These are phyloP conservation scores for Peromyscus attwateri DNA, from an alignment of 2,797 vertebrate species.

Conservation along the genomic window DNA sequence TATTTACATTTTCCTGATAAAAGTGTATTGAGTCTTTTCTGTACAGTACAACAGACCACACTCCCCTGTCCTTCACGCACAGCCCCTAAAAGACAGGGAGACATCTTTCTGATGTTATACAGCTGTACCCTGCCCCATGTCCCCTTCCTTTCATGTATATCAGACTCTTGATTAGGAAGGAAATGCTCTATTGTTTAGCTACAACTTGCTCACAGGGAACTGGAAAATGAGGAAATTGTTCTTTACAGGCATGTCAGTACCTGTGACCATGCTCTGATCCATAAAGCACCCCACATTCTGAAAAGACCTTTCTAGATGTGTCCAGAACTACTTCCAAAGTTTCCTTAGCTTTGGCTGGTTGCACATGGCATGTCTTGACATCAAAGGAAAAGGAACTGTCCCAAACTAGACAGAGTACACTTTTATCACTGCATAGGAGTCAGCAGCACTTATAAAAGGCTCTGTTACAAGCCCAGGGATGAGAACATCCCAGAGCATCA, in stretches of 20 bases:
- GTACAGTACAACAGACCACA: not conserved
- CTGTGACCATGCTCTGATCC: not conserved
- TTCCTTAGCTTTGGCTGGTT: not conserved
- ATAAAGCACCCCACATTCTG: not conserved
- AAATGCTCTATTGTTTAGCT: not conserved
- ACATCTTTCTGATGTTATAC: not conserved
- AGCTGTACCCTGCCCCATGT: not conserved
- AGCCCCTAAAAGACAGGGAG: not conserved
- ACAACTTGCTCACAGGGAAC: not conserved
- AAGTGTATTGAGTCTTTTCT: not conserved
- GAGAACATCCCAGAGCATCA: not conserved
- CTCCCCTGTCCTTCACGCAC: not conserved
- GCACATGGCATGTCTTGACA: not conserved
- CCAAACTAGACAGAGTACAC: not conserved
- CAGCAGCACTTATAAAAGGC: not conserved
- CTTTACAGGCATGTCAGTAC: not conserved
- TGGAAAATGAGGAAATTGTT: not conserved
- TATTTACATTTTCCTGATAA: not conserved
- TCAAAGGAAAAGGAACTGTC: not conserved
- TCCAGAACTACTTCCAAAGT: not conserved
- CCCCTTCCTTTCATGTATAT: not conserved
- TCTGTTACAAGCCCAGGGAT: not conserved
- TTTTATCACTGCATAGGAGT: not conserved
- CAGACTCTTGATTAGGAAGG: not conserved
- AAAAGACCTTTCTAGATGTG: not conserved